Evolutionary conservation across 2,797 vertebrate genomes (phyloP), one percentile per base, ranked within the genome.

Genomic region (Galagoides demidoff): DNA sequence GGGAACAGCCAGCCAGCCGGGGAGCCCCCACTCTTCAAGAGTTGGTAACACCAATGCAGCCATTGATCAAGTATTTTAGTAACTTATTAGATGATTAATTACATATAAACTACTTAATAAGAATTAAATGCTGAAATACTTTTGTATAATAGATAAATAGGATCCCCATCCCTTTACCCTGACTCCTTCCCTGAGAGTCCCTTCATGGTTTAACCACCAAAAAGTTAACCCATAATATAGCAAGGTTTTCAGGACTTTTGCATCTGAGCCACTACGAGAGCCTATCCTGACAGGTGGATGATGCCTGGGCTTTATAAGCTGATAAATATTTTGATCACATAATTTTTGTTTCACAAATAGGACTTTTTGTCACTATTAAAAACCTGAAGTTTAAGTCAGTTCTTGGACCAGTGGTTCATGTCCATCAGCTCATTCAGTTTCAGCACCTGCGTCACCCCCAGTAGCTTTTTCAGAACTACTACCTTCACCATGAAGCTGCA

Each of bases 41-140:
- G 7, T 16, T 31, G n/a, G 17, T 59, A 9, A 34, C 39, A 66
- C 14, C 0, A 0, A 6, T 29, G 7, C 19, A 4, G 34, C 29
- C 34, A n/a, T 23, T 57, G n/a, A 66, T 66, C 49, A 73, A 2
- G 5, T 10, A 83, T 68, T 71, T 83, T n/a, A 71, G 10, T 37
- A 87, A 22, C 5, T 3, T 84, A 61, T 7, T 31, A n/a, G 25
- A 43, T 76, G 74, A 19, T 22, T 27, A 34, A 88, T 91, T 64
- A 14, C 37, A 31, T 66, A 10, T 39, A 89, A 66, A 39, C 7
- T 5, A 13, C 31, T 88, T 83, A 68, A 43, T 25, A 34, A 59
- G 37, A 37, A 55, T 87, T 61, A 76, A 79, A 27, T 76, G 16
- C 73, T 19, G 63, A 76, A 71, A 55, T 59, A 45, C 10, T 74